Conservation (phyloP, 2,888 invertebrate genomes). For the Metellina segmentata region DNA sequence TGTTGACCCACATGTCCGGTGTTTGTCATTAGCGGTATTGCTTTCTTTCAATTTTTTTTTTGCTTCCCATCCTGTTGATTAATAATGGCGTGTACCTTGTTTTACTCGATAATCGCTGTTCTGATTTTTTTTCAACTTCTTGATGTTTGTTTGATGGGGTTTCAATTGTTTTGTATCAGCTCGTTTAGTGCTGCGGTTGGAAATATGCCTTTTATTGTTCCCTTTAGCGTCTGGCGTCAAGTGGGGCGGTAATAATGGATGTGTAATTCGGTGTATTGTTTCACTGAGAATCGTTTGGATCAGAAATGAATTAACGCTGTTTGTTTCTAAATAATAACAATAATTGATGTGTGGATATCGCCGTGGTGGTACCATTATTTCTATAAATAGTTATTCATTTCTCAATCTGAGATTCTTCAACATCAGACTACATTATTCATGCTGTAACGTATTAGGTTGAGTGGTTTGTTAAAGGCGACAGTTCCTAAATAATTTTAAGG, state of each 20-base stretch:
- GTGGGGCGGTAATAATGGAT: not conserved
- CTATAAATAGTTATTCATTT: no score
- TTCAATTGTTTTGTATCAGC: not conserved
- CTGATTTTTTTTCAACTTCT: not conserved
- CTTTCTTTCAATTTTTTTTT: not conserved
- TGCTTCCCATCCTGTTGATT: not conserved
- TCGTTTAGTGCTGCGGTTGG: not conserved
- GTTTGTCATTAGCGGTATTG: not conserved
- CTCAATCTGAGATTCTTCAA: no score
- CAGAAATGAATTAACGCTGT: no score
- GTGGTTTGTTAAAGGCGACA: no score
- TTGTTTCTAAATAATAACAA: no score
- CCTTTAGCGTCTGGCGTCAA: not conserved
- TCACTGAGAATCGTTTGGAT: no score
- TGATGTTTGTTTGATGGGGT: not conserved
- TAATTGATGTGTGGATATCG: no score
- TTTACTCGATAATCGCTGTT: not conserved
- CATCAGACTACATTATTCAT: no score
- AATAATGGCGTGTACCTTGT: not conserved
- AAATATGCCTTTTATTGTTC: not conserved
- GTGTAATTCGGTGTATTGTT: no score
- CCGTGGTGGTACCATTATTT: no score
- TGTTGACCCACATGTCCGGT: not conserved
- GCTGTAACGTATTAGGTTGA: no score
- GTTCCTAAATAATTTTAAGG: no score